Evolutionary conservation across 2,888 invertebrate species (phyloP).

Genomic region (Steromphala cineraria): DNA sequence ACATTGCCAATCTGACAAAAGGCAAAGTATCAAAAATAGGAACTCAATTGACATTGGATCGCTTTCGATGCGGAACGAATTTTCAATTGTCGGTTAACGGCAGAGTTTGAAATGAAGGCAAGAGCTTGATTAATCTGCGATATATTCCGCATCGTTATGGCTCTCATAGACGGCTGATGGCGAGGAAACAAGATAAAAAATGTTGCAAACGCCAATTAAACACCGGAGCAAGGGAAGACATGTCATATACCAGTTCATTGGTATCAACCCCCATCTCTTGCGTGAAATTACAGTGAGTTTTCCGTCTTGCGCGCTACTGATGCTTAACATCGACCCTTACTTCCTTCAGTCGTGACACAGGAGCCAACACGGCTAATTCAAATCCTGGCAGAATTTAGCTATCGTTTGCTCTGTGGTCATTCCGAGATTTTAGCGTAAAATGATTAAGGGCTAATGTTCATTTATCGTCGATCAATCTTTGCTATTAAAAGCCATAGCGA

Average conservation of each 20-base stretch:
- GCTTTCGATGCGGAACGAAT: conserved; percentile 4
- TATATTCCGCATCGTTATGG: conserved; percentile 8
- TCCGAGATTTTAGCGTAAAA: conserved; percentile 10
- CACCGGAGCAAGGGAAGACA: neutral
- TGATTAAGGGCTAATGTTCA: conserved; percentile 19
- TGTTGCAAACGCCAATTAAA: conserved; percentile 8
- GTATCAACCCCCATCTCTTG: conserved; percentile 17
- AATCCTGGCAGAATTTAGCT: neutral
- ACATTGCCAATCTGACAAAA: conserved; percentile 7
- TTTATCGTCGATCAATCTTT: conserved; percentile 10
- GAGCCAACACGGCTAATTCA: neutral
- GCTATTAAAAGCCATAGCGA: neutral
- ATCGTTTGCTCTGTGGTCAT: conserved; percentile 11
- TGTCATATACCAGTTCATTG: conserved; percentile 18
- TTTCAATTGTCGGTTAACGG: conserved; percentile 15
- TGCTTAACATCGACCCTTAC: conserved; percentile 10
- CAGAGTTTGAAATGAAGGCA: neutral
- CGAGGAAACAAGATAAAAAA: conserved; percentile 7
- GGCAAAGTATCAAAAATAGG: conserved; percentile 14
- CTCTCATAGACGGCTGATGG: neutral
- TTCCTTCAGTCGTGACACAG: conserved; percentile 12
- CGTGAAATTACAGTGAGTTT: conserved; percentile 11
- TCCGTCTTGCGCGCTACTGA: conserved; percentile 3
- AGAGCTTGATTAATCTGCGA: conserved; percentile 5
- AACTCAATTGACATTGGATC: conserved; percentile 6